Evolutionary conservation across 1,140 invertebrate genomes (phyloP).

Genomic region (Drosophila gunungcola): DNA sequence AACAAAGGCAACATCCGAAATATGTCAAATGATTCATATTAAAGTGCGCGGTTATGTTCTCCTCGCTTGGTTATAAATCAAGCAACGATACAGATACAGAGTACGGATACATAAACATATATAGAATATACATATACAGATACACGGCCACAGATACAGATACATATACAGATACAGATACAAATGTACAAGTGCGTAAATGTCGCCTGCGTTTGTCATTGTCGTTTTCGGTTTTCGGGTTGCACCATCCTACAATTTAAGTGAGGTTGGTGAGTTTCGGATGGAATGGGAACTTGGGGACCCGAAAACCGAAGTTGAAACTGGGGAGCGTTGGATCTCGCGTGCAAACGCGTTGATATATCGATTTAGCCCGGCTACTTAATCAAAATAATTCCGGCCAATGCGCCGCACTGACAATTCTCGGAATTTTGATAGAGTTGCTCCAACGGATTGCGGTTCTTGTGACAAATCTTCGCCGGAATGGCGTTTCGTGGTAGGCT

Average conservation of each 20-base stretch:
- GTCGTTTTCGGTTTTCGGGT: slow-evolving; percentile 22
- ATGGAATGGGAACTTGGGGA: slow-evolving; percentile 18
- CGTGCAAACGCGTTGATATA: slow-evolving; percentile 76
- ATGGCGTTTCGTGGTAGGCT: slow-evolving; percentile 38
- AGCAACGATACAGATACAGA: slow-evolving; percentile 30
- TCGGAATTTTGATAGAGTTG: slow-evolving; percentile 65
- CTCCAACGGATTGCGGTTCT: slow-evolving; percentile 17
- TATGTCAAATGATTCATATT: slow-evolving; percentile 81
- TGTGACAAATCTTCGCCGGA: slow-evolving; percentile 35
- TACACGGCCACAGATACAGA: slow-evolving; percentile 10
- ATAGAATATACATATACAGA: slow-evolving; percentile 35
- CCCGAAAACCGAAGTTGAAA: slow-evolving; percentile 11
- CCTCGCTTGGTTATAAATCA: slow-evolving; percentile 63
- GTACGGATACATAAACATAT: slow-evolving; percentile 36
- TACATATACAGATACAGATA: neutral
- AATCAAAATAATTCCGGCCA: slow-evolving; percentile 73
- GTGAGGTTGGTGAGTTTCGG: slow-evolving; percentile 19
- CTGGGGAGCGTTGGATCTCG: slow-evolving; percentile 39
- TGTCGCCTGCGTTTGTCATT: slow-evolving; percentile 46
- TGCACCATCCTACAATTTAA: slow-evolving; percentile 29
- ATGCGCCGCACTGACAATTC: slow-evolving; percentile 61
- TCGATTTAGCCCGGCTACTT: slow-evolving; percentile 70
- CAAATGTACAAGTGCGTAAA: slow-evolving; percentile 36
- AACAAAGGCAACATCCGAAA: slow-evolving; percentile 66
- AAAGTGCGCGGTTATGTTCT: slow-evolving; percentile 67